Percentiles rank a stretch among this genome's conserved stretches.
Evolutionary conservation across 1,140 invertebrate genomes (phyloP).

Genomic region (Bombyx mandarina): DNA sequence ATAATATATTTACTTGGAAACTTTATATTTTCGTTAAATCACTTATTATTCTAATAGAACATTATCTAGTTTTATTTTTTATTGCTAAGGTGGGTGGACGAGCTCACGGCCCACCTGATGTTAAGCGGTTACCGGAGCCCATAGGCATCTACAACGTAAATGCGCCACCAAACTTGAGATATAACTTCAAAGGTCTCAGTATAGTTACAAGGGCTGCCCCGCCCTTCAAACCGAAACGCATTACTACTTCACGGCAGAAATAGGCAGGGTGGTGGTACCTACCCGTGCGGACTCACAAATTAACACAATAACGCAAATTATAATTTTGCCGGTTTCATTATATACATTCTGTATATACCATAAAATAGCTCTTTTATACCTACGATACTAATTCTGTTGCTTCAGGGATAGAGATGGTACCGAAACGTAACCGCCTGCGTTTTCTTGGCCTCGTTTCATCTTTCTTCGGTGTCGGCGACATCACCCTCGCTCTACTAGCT

Average conservation of each 20-base stretch:
- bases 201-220: too few species aligned
- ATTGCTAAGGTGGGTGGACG: too few species aligned
- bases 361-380: background rate
- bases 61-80: background rate
- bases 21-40: background rate
- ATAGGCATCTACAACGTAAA: too few species aligned
- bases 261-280: too few species aligned
- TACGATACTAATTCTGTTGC: background rate
- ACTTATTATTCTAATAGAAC: background rate
- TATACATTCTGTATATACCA: background rate
- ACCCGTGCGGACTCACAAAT: too few species aligned
- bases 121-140: too few species aligned
- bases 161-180: too few species aligned
- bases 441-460: constrained; percentile 5
- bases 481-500: constrained; percentile 8
- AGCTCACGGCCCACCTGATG: too few species aligned
- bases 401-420: constrained; percentile 22
- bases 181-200: background rate
- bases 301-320: too few species aligned
- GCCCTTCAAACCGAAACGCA: too few species aligned
- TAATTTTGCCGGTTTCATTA: too few species aligned
- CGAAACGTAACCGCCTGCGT: constrained; percentile 11
- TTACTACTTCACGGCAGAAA: too few species aligned
- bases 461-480: constrained; percentile 6
- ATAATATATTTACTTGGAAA: background rate